Base-by-base conservation (phyloP, 2,888 invertebrate genomes). In the Alcis repandata region DNA sequence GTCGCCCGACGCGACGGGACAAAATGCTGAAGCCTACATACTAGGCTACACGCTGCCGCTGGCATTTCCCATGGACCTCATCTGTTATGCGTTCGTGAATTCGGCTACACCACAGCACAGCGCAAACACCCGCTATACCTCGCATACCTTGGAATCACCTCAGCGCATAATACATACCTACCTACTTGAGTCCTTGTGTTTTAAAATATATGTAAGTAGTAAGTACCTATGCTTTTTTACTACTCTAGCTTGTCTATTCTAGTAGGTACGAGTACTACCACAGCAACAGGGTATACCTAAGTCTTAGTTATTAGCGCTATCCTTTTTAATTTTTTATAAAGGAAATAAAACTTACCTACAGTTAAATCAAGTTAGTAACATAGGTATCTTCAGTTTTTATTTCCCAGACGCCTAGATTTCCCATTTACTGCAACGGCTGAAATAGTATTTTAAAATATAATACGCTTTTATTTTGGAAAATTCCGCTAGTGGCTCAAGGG, bases 371-470 rank as follows among this genome's bases (percentile, higher is more conserved):
- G 27, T 6, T 27, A 27, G 8, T 48, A 32, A n/a, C 36, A 19
- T 4, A 36, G 36, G 36, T 51, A 63, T 62, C 40, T 38, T 19
- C 51, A 65, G 62, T 67, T 63, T 63, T 68, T 58, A 52, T 57
- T 59, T 62, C 54, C 63, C 65, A 71, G 66, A 66, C 80, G 82
- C 77, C 74, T 75, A 76, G 77, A 77, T 77, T 81, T 79, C 76
- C 84, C 81, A 83, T 85, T 84, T 83, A 78, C 86, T 76, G 76
- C 79, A 78, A 83, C 84, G 83, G 82, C 83, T 81, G 83, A 79
- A 86, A 88, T 87, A 89, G 85, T 91, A 92, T 91, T 92, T 91
- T 91, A 91, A 90, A 91, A 91, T 91, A 90, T 91, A 92, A 91
- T 91, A 88, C 90, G 85, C 88, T 92, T 92, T 92, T 92, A 92